Evolutionary conservation across 1,140 invertebrate genomes (phyloP), one percentile per base, ranked within the genome.

Genomic region (Rhyzopertha dominica): DNA sequence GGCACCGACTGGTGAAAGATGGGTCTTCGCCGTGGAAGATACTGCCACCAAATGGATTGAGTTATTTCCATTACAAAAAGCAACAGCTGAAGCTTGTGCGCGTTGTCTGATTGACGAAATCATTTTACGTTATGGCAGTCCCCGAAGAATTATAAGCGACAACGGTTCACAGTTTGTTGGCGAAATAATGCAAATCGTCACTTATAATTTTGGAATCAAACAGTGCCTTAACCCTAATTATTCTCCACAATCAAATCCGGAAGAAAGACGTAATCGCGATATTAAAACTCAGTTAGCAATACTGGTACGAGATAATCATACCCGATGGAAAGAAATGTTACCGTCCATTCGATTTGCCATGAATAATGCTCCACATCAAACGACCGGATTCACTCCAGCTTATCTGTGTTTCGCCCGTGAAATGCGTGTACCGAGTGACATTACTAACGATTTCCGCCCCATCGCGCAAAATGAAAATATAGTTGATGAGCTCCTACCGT

Each of bases 331-430:
- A 31, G 37, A 53, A 1, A 45, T 62, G 17, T 42, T 73, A 2
- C 50, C 58, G 1, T 56, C 62, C 14, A 54, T 72, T 4, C 50
- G 59, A 0, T 72, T 69, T 38, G 68, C 69, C 0, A 61, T 68
- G 43, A 72, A 73, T 34, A 67, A 68, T 2, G 66, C 62, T 0
- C 45, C 54, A 3, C 43, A 66, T 46, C 45, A 58, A 10, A 49
- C 59, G 1, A 73, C 71, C 0, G 63, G 62, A 4, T 66, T 54
- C 29, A 65, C 65, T 0, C 68, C 72, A 0, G 66, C 70, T 5
- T 63, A 65, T 32, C 40, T 72, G 3, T 69, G 51, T 4, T 65
- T 50, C 39, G 56, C 38, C 8, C 35, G 59, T 12, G 55, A 60
- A 30, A 41, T 63, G 28, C 30, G 57, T 9, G 51, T 58, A 5